Percentiles rank a stretch among this genome's conserved stretches.
Evolutionary conservation across 2,888 invertebrate species (phyloP).

Genomic region (Caenorhabditis zanzibari): DNA sequence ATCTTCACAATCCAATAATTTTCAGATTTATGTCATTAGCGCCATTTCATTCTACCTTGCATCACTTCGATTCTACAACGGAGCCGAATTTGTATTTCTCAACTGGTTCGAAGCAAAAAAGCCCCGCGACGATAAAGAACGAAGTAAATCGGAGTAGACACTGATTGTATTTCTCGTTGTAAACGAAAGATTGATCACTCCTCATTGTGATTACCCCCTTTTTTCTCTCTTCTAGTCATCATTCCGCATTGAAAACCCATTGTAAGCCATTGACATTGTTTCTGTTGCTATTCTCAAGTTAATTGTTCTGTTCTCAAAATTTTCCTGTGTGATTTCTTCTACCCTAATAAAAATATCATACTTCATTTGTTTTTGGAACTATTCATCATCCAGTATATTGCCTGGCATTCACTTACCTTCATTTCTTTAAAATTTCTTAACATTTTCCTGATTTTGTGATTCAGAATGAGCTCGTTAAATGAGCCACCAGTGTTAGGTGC

Average conservation of each 20-base stretch:
- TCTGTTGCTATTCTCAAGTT: constrained; percentile 33
- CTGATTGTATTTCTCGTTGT: constrained; percentile 19
- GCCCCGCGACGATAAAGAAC: background rate
- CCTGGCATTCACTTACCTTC: constrained; percentile 1
- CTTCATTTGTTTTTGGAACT: background rate
- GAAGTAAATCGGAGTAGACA: constrained; percentile 24
- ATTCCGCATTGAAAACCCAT: constrained; percentile 3
- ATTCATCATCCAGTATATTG: background rate
- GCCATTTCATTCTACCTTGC: constrained; percentile 74
- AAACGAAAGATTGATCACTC: constrained; percentile 36
- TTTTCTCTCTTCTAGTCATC: constrained; percentile 19
- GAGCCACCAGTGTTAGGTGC: constrained; percentile 76
- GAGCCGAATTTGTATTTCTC: constrained; percentile 77
- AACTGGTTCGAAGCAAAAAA: constrained; percentile 75
- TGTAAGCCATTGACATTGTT: constrained; percentile 38
- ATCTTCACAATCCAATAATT: background rate
- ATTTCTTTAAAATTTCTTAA: background rate
- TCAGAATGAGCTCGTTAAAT: constrained; percentile 62
- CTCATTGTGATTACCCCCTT: constrained; percentile 17
- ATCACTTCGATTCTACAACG: constrained; percentile 70
- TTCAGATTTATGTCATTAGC: constrained; percentile 69
- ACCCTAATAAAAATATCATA: background rate
- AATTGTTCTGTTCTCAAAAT: constrained; percentile 28
- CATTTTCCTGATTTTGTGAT: background rate
- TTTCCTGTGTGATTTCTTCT: background rate